These are phyloP conservation scores for Platycercus adscitus DNA, from an alignment of 2,113 vertebrate species.

Conservation along the genomic window DNA sequence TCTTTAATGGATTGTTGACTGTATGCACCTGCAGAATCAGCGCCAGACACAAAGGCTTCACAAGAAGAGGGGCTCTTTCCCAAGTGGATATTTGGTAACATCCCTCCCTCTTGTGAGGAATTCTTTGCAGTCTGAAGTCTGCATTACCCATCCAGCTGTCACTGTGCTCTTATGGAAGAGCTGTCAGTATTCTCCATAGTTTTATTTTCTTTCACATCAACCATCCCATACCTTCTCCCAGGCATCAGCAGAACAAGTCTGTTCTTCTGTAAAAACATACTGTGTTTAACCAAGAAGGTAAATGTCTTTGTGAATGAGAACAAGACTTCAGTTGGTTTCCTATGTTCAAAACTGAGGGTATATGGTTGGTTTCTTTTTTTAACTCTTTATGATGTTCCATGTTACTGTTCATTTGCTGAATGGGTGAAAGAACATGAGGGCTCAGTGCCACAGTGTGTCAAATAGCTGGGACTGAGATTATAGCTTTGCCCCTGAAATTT, in stretches of 20 bases:
- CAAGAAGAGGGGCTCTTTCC: neutral
- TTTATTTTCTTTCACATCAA: neutral
- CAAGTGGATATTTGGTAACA: neutral
- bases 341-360: neutral
- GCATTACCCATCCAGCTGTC: neutral
- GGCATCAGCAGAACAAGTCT: neutral
- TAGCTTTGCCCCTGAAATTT: slow-evolving; percentile 6
- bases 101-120: neutral
- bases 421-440: neutral
- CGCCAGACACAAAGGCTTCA: neutral
- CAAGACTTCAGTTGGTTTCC: neutral
- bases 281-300: neutral
- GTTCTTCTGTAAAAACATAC: neutral
- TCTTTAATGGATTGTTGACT: neutral
- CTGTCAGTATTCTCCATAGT: neutral
- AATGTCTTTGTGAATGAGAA: neutral
- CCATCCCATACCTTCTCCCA: neutral
- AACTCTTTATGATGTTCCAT: neutral
- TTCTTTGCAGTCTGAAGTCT: neutral
- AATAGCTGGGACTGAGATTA: neutral
- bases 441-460: neutral
- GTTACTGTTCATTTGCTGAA: slow-evolving; percentile 17
- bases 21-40: neutral
- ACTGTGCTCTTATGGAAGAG: neutral
- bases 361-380: neutral